Conservation (phyloP, 1,140 invertebrate genomes). For the Sesamia nonagrioides region DNA sequence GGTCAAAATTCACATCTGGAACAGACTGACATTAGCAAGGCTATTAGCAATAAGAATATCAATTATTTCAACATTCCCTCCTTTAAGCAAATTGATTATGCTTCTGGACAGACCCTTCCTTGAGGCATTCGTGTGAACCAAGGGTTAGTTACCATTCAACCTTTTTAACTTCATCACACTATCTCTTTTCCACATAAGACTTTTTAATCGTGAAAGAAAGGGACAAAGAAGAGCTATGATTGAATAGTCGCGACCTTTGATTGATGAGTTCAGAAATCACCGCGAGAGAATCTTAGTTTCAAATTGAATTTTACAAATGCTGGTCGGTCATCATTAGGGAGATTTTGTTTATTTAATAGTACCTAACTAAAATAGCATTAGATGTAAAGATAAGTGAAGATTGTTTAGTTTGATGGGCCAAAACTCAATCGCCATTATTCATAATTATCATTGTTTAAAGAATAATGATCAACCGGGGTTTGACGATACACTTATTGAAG, state of each 20-base stretch:
- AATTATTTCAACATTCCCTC: conserved; percentile 19
- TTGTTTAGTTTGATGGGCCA: neutral
- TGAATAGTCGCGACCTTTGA: conserved; percentile 58
- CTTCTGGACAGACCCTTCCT: conserved; percentile 51
- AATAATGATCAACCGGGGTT: too few species aligned
- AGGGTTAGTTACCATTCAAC: conserved; percentile 55
- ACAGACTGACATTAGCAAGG: conserved; percentile 5
- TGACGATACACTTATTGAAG: too few species aligned
- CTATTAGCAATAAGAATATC: conserved; percentile 33
- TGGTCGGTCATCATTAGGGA: conserved; percentile 61
- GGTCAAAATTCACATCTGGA: conserved; percentile 30
- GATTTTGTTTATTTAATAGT: conserved; percentile 62
- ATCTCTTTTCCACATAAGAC: conserved; percentile 35
- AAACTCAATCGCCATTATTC: neutral
- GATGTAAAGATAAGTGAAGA: conserved; percentile 6
- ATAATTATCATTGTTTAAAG: too few species aligned
- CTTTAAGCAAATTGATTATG: conserved; percentile 56
- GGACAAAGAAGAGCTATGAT: conserved; percentile 35
- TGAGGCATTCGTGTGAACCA: conserved; percentile 55
- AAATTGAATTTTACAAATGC: conserved; percentile 64
- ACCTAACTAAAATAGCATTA: conserved; percentile 15
- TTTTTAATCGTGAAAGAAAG: neutral
- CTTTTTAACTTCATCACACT: conserved; percentile 18
- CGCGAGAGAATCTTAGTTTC: conserved; percentile 55
- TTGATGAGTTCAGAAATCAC: conserved; percentile 61